Evolutionary conservation across 1,140 invertebrate genomes (phyloP).

Genomic region (Hirudo medicinalis): DNA sequence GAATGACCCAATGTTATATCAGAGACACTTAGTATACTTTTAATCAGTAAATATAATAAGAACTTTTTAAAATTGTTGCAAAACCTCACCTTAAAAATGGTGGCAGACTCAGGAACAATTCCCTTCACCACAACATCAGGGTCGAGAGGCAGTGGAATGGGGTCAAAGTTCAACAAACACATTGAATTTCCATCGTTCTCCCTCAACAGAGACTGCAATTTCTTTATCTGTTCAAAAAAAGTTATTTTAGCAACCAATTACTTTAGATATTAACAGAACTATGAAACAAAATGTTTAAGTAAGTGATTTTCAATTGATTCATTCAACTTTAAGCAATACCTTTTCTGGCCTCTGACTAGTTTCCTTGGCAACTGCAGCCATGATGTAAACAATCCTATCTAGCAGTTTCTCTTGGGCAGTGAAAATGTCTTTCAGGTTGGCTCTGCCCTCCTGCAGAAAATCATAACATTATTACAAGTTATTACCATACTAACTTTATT

Average conservation of each 20-base stretch:
- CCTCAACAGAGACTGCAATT: constrained; percentile 58
- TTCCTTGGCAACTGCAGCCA: constrained; percentile 78
- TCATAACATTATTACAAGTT: constrained; percentile 13
- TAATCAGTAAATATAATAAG: background rate
- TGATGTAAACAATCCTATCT: constrained; percentile 73
- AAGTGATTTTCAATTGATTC: too few relatives aligned
- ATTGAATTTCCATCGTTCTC: constrained; percentile 65
- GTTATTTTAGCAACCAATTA: background rate
- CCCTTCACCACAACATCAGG: constrained; percentile 77
- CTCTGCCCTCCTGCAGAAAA: too few relatives aligned
- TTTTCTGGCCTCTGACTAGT: constrained; percentile 82
- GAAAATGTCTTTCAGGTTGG: constrained; percentile 33
- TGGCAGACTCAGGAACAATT: constrained; percentile 69
- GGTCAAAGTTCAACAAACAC: constrained; percentile 76
- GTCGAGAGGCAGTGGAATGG: constrained; percentile 64
- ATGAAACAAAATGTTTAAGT: too few relatives aligned
- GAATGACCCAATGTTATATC: too few relatives aligned
- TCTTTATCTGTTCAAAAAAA: constrained; percentile 50
- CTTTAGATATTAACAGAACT: too few relatives aligned
- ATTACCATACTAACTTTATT: too few relatives aligned
- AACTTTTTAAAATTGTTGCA: background rate
- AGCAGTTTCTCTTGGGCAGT: constrained; percentile 75
- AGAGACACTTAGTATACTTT: background rate
- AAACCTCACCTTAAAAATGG: constrained; percentile 62
- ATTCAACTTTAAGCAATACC: constrained; percentile 32